Base-by-base conservation (phyloP, 1,140 invertebrate species). In the Atta colombica region DNA sequence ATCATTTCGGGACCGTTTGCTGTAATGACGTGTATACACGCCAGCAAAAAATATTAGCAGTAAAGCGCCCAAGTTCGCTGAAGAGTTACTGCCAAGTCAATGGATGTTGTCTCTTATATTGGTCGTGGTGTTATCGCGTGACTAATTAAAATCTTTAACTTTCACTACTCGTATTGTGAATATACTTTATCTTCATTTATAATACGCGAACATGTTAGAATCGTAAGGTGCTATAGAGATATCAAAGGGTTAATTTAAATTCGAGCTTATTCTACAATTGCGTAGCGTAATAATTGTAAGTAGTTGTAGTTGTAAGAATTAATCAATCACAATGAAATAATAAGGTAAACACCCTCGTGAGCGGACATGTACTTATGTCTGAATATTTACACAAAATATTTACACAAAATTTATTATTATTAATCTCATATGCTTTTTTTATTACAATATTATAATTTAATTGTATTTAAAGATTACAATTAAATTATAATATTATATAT, bases 1-100 rank as follows among this genome's bases (percentile, higher is more conserved):
- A 88, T 86, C 84, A 86, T 88, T 86, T 78, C 80, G 58, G 60
- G 55, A 14, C 45, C 80, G 53, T 85, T 60, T 51, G 63, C 53
- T 7, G 75, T 78, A 71, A 86, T 85, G 35, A 87, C 45, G 21
- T 77, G 85, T 72, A 68, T 82, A 84, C 31, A 60, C 55, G 39
- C 55, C 45, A 45, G 55, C 21, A 1, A 82, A 87, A 87, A 85
- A 66, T 63, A 85, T 63, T 45, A 69, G 81, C 65, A 71, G 61
- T 85, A 87, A 87, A 85, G 53, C 49, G 61, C 39, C 25, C 61
- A 6, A 25, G 8, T 45, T 21, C 16, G 28, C 31, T 58, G 51
- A 7, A 60, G 39, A 84, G 16, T 85, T 49, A 58, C 45, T 69
- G 49, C 61, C 14, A 35, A 87, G 51, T 72, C 31, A 72, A 60